Conservation (phyloP, 2,113 vertebrate species). For the Psephotus haematonotus region DNA sequence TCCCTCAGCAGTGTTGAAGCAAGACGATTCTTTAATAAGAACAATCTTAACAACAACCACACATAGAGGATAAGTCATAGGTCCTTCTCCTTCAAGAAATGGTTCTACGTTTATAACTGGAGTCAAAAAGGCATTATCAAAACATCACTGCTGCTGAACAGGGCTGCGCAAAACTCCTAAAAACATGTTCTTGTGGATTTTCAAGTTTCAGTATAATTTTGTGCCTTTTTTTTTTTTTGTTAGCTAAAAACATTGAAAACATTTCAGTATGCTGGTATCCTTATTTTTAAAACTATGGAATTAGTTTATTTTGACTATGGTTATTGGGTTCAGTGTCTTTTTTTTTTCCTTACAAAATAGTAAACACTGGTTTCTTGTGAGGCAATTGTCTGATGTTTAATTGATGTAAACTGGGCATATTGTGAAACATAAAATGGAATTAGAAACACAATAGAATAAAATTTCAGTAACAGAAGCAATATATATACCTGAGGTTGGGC, state of each 20-base stretch:
- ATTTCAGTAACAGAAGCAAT: background rate
- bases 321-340: background rate
- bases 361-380: background rate
- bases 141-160: background rate
- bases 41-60: constrained; percentile 64
- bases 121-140: background rate
- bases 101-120: constrained; percentile 14
- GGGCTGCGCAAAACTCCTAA: background rate
- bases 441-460: background rate
- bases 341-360: background rate
- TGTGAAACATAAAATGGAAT: background rate
- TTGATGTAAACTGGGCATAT: background rate
- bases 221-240: background rate
- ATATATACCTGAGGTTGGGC: background rate
- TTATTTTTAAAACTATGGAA: background rate
- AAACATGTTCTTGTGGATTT: background rate
- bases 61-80: background rate
- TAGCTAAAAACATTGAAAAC: background rate
- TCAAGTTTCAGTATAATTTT: background rate
- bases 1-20: constrained; percentile 87
- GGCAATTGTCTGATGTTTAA: background rate
- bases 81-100: background rate
- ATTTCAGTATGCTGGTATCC: constrained; percentile 13
- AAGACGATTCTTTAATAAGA: constrained; percentile 83
- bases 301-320: background rate